Evolutionary conservation across 1,140 invertebrate species (phyloP).

Genomic region (Telenomus remus): DNA sequence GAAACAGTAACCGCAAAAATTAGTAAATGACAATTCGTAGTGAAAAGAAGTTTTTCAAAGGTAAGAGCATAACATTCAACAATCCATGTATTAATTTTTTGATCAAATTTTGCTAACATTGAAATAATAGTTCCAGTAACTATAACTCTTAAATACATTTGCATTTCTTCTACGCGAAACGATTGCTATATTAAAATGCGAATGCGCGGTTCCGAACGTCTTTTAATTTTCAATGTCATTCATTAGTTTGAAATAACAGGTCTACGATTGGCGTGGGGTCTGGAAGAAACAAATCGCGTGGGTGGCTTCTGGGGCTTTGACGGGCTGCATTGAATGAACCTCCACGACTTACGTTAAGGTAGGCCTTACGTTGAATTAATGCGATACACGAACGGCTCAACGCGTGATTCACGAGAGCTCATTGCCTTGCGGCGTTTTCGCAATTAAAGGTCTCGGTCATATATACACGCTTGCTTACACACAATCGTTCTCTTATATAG

Average conservation of each 20-base stretch:
- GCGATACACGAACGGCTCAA: conserved; percentile 55
- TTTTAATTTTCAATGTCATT: conserved; percentile 57
- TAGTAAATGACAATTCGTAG: too few species aligned
- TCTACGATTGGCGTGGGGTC: conserved; percentile 37
- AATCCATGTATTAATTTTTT: too few species aligned
- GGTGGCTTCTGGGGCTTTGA: conserved; percentile 55
- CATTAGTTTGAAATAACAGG: conserved; percentile 61
- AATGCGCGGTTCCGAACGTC: conserved; percentile 45
- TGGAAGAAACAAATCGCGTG: conserved; percentile 58
- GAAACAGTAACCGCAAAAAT: too few species aligned
- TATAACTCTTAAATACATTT: conserved; percentile 43
- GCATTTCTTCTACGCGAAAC: conserved; percentile 46
- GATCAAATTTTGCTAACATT: too few species aligned
- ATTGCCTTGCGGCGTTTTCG: conserved; percentile 55
- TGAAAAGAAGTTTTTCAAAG: too few species aligned
- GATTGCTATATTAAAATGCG: conserved; percentile 51
- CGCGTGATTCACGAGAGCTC: conserved; percentile 57
- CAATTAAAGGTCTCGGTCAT: conserved; percentile 61
- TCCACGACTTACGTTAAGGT: conserved; percentile 50
- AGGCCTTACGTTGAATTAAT: conserved; percentile 60
- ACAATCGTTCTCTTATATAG: conserved; percentile 40
- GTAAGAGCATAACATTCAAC: too few species aligned
- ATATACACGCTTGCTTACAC: conserved; percentile 43
- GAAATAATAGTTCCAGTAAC: conserved; percentile 18
- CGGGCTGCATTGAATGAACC: conserved; percentile 48